Percentiles rank a stretch among this genome's conserved stretches.
phyloP scores from a whole-genome alignment of 2,113 vertebrate species.

The Hippocampus comes region DNA sequence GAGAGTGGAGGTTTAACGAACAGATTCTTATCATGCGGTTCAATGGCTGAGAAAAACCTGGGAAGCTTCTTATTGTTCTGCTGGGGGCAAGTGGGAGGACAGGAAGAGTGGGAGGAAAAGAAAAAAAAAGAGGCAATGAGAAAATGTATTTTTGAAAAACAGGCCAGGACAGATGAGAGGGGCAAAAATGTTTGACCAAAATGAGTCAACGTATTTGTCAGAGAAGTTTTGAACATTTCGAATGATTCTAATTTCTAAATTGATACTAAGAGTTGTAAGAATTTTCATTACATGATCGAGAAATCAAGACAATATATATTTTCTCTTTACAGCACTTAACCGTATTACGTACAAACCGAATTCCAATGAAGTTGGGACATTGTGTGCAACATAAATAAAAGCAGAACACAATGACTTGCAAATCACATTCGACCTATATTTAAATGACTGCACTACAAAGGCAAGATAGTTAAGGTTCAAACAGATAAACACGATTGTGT shows the following conservation, averaged over 20 bases:
- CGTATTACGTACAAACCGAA: too few species aligned
- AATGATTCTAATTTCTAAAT: neutral
- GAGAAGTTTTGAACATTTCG: neutral
- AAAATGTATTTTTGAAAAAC: neutral
- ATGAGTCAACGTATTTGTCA: neutral
- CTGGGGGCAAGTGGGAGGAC: slow-evolving; percentile 31
- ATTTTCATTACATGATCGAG: too few species aligned
- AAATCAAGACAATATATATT: too few species aligned
- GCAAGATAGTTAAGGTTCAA: too few species aligned
- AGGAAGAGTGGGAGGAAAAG: neutral
- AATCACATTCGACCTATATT: too few species aligned
- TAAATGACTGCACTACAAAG: too few species aligned
- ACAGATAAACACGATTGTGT: too few species aligned
- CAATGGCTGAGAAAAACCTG: slow-evolving; percentile 56
- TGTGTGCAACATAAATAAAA: too few species aligned
- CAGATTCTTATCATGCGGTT: slow-evolving; percentile 59
- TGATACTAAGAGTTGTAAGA: too few species aligned
- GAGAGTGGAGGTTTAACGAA: slow-evolving; percentile 40
- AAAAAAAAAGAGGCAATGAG: neutral
- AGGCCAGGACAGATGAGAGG: neutral
- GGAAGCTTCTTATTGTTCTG: slow-evolving; percentile 58
- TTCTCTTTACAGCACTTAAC: too few species aligned
- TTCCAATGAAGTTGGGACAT: too few species aligned
- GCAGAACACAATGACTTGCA: too few species aligned
- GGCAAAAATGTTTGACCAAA: neutral